Percentiles rank a stretch among this genome's conserved stretches.
phyloP scores from a whole-genome alignment of 2,888 invertebrate species.

The Vanessa cardui region DNA sequence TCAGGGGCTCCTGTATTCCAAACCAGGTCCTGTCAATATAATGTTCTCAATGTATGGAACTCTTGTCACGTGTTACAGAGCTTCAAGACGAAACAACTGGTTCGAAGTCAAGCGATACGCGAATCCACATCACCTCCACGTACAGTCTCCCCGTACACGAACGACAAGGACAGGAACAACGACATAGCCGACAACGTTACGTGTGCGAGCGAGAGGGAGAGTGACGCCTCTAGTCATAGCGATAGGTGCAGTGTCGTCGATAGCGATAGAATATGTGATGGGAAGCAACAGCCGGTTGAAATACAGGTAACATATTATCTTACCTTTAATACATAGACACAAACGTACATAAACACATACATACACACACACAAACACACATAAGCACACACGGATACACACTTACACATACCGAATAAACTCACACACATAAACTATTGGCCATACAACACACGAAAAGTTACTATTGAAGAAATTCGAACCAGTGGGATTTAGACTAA shows the following conservation, averaged over 20 bases:
- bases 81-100: slow-evolving; percentile 91
- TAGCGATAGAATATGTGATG: slow-evolving; percentile 49
- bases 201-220: slow-evolving; percentile 30
- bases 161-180: slow-evolving; percentile 26
- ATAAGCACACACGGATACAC: background rate
- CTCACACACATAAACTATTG: no score
- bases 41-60: no score
- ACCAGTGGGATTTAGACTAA: no score
- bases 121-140: slow-evolving; percentile 89
- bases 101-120: slow-evolving; percentile 94
- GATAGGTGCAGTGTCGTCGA: slow-evolving; percentile 47
- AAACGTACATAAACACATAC: background rate
- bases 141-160: slow-evolving; percentile 71
- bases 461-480: no score
- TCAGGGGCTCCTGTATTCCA: no score
- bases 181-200: slow-evolving; percentile 17
- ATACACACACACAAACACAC: background rate
- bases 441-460: background rate
- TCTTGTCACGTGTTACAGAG: slow-evolving; percentile 54
- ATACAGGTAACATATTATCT: slow-evolving; percentile 64
- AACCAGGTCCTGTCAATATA: no score
- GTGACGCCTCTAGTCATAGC: slow-evolving; percentile 68
- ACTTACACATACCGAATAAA: no score
- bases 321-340: background rate
- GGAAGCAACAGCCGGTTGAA: slow-evolving; percentile 67